Conservation (phyloP, 2,113 vertebrate genomes). For the Lichenostomus cassidix region DNA sequence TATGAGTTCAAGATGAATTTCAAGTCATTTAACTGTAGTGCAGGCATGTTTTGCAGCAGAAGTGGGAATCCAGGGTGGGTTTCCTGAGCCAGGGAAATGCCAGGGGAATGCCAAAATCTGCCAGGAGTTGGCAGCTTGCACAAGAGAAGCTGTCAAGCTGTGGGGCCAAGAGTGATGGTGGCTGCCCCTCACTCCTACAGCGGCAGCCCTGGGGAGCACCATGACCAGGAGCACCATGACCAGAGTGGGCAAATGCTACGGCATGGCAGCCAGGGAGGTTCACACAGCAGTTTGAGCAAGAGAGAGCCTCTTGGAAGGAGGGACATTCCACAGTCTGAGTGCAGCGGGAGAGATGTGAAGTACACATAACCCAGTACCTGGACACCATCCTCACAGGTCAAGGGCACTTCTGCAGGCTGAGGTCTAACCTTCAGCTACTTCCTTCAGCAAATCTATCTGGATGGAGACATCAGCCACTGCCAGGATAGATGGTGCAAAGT, state of each 20-base stretch:
- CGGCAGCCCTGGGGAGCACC: not conserved
- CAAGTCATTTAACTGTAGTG: not conserved
- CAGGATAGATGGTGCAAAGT: not conserved
- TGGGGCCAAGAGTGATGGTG: not conserved
- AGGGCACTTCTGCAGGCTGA: not conserved
- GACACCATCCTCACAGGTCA: not conserved
- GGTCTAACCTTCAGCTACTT: not conserved
- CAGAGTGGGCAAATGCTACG: not conserved
- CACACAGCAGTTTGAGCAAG: not conserved
- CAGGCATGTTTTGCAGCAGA: not conserved
- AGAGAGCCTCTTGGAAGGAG: not conserved
- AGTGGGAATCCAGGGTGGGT: not conserved
- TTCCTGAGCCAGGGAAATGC: not conserved
- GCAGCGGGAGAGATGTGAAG: not conserved
- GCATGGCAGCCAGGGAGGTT: not conserved
- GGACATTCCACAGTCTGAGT: fast-evolving
- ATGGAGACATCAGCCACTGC: not conserved
- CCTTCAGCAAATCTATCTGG: not conserved
- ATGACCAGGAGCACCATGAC: not conserved
- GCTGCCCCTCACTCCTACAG: not conserved
- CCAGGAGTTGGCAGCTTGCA: not conserved
- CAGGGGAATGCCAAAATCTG: not conserved
- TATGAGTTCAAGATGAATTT: not conserved
- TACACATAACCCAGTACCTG: not conserved
- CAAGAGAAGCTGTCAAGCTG: not conserved